Evolutionary conservation across 2,888 invertebrate genomes (phyloP).

Genomic region (Ormyrus labotus): DNA sequence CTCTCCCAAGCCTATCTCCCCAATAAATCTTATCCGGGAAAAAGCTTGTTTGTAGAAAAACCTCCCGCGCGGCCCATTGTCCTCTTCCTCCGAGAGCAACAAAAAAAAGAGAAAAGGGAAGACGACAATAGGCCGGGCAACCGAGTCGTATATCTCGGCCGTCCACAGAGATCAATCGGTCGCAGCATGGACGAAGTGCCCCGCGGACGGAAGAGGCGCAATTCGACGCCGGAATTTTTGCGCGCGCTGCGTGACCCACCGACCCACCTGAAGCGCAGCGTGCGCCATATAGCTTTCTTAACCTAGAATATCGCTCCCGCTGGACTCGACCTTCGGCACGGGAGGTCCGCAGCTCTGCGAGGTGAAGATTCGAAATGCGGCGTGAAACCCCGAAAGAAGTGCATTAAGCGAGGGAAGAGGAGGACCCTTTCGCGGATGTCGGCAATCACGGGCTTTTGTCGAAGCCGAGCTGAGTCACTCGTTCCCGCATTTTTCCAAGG

Average conservation of each 20-base stretch:
- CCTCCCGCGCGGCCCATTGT: conserved; percentile 47
- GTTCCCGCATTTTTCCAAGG: no score
- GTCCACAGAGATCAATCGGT: conserved; percentile 55
- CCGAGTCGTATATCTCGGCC: conserved; percentile 41
- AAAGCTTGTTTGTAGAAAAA: conserved; percentile 54
- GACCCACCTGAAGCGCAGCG: conserved; percentile 49
- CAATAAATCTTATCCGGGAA: conserved; percentile 53
- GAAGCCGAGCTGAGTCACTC: no score
- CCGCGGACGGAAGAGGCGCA: conserved; percentile 46
- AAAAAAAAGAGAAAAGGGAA: conserved; percentile 18
- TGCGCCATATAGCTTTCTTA: conserved; percentile 41
- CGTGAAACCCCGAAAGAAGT: background rate
- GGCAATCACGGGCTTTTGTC: no score
- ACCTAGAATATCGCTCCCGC: background rate
- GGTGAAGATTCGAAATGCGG: no score
- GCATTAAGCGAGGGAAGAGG: background rate
- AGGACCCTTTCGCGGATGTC: conserved; percentile 40
- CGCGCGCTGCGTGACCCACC: background rate
- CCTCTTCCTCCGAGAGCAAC: no score
- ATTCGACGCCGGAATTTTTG: conserved; percentile 41
- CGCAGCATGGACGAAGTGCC: conserved; percentile 45
- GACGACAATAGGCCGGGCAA: conserved; percentile 19
- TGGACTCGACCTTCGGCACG: conserved; percentile 13
- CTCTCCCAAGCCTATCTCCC: conserved; percentile 7
- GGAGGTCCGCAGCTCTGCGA: conserved; percentile 30